These are phyloP conservation scores for Odontocolon sp. DNA, from an alignment of 2,888 invertebrate species.

Conservation along the genomic window DNA sequence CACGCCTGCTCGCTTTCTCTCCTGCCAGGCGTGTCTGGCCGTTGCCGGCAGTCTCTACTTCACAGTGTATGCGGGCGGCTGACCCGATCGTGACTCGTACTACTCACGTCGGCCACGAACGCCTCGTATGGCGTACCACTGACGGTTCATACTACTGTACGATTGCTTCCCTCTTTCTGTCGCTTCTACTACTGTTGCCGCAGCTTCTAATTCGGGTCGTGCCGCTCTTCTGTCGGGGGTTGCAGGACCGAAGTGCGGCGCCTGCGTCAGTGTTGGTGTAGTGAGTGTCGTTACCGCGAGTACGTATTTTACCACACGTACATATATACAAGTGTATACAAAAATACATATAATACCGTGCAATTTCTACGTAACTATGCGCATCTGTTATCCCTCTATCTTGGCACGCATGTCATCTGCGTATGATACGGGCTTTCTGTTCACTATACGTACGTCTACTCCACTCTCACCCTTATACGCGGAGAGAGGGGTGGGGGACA, in stretches of 20 bases:
- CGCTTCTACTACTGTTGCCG: conserved; percentile 17
- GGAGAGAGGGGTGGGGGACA: too few species aligned
- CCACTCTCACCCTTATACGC: too few species aligned
- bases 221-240: conserved; percentile 8
- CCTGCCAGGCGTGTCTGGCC: conserved; percentile 51
- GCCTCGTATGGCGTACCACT: conserved; percentile 16
- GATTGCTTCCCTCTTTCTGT: background rate
- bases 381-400: too few species aligned
- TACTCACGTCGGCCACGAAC: conserved; percentile 24
- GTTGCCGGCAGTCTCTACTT: conserved; percentile 55
- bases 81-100: conserved; percentile 53
- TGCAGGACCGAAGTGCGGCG: conserved; percentile 33
- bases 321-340: background rate
- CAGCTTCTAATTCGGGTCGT: background rate
- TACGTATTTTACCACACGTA: conserved; percentile 10
- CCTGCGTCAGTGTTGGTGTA: conserved; percentile 44
- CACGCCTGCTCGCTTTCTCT: conserved; percentile 42
- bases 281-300: conserved; percentile 26
- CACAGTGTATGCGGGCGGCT: conserved; percentile 54
- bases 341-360: background rate
- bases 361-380: too few species aligned
- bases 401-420: too few species aligned
- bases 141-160: background rate
- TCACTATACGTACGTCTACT: too few species aligned
- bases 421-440: background rate